A percentile compares a stretch with the other conserved stretches of the same genome.
Conservation (phyloP, 2,888 invertebrate species). For the Xestobium rufovillosum region DNA sequence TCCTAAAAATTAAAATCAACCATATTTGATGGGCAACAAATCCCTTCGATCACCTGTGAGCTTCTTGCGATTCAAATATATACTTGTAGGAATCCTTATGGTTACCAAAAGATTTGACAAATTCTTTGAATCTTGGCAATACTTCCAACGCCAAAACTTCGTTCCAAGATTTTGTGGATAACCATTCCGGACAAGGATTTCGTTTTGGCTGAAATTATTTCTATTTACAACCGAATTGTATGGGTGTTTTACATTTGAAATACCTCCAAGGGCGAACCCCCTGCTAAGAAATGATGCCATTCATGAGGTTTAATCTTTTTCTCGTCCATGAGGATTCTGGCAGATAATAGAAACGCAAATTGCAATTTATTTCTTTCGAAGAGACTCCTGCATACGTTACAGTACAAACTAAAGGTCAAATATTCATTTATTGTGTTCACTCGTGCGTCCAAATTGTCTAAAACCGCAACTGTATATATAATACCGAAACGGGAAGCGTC, state of each 20-base stretch:
- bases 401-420: slow-evolving; percentile 76
- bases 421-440: slow-evolving; percentile 70
- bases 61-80: slow-evolving; percentile 60
- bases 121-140: slow-evolving; percentile 54
- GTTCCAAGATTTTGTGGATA: slow-evolving; percentile 72
- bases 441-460: slow-evolving; percentile 65
- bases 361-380: slow-evolving; percentile 85
- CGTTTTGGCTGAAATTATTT: slow-evolving; percentile 42
- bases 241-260: no score
- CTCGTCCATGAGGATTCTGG: slow-evolving; percentile 57
- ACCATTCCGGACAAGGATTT: slow-evolving; percentile 77
- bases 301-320: slow-evolving; percentile 54
- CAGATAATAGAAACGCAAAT: slow-evolving; percentile 70
- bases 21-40: no score
- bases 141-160: slow-evolving; percentile 67
- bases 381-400: slow-evolving; percentile 81
- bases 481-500: slow-evolving; percentile 1
- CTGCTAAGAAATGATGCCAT: slow-evolving; percentile 71
- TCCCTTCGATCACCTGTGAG: slow-evolving; percentile 52
- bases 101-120: slow-evolving; percentile 54
- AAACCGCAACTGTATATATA: slow-evolving; percentile 20
- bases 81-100: slow-evolving; percentile 50
- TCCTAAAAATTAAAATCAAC: slow-evolving; percentile 43
- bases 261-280: slow-evolving; percentile 49
- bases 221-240: no score